Evolutionary conservation across 2,888 invertebrate genomes (phyloP).

Genomic region (Rhingia rostrata): DNA sequence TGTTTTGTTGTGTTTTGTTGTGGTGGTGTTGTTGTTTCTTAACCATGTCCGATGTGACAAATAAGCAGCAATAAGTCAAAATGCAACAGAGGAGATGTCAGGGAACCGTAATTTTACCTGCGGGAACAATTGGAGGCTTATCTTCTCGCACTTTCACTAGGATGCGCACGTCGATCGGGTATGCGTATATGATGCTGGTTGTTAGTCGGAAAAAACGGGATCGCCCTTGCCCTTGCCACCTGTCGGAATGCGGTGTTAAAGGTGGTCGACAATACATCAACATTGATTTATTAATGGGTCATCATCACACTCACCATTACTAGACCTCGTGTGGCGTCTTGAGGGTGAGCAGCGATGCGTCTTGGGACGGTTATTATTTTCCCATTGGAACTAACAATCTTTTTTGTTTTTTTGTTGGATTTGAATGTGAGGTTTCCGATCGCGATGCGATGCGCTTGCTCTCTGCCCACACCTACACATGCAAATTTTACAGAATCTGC

Average conservation of each 20-base stretch:
- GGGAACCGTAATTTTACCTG: slow-evolving; percentile 61
- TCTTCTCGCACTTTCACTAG: slow-evolving; percentile 72
- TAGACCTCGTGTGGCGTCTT: slow-evolving; percentile 43
- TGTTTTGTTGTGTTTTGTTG: slow-evolving; percentile 48
- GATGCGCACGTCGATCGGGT: slow-evolving; percentile 46
- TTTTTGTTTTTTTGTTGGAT: no score
- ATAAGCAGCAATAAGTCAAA: slow-evolving; percentile 81
- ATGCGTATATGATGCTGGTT: slow-evolving; percentile 19
- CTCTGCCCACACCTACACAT: slow-evolving; percentile 49
- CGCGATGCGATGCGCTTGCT: not conserved
- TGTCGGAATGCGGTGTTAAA: slow-evolving; percentile 68
- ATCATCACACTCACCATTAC: slow-evolving; percentile 60
- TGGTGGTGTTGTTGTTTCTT: slow-evolving; percentile 48
- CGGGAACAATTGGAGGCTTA: slow-evolving; percentile 55
- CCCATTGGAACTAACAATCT: not conserved
- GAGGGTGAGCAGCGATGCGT: slow-evolving; percentile 5
- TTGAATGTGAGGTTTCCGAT: no score
- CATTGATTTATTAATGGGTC: slow-evolving; percentile 72
- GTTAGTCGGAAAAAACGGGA: slow-evolving; percentile 46
- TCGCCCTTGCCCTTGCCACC: slow-evolving; percentile 57
- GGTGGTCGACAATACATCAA: slow-evolving; percentile 74
- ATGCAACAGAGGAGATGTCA: slow-evolving; percentile 65
- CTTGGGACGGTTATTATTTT: slow-evolving; percentile 23
- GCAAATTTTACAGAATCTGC: slow-evolving; percentile 62
- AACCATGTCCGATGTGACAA: slow-evolving; percentile 82